Percentiles rank a stretch among this genome's conserved stretches.
phyloP scores from a whole-genome alignment of 2,888 invertebrate species.

The Trypoxylon attenuatum region DNA sequence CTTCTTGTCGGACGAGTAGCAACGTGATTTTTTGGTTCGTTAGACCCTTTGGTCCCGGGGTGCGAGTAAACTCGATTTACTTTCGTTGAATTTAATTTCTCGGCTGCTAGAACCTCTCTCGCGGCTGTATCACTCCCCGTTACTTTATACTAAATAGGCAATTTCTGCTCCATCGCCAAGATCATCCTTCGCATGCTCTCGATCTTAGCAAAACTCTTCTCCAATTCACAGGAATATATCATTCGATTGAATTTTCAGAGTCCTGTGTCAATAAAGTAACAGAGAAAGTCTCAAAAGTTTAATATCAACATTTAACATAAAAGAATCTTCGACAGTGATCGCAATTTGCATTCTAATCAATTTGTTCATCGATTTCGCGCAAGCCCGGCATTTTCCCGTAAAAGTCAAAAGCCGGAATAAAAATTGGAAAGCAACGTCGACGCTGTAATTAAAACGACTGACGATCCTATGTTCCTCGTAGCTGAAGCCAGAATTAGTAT shows the following conservation, averaged over 20 bases:
- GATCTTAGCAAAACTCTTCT: no score
- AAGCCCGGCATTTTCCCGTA: no score
- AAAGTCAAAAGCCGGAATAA: not conserved
- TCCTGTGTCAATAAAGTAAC: no score
- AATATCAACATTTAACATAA: no score
- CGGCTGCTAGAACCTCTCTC: conserved; percentile 41
- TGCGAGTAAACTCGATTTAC: conserved; percentile 66
- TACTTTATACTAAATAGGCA: not conserved
- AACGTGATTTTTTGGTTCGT: conserved; percentile 69
- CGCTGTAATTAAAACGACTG: not conserved
- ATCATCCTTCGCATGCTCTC: no score
- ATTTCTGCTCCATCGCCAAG: conserved; percentile 6
- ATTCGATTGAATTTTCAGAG: no score
- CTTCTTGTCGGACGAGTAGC: conserved; percentile 35
- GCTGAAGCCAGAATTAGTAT: not conserved
- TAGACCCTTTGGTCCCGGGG: conserved; percentile 61
- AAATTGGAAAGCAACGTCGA: not conserved
- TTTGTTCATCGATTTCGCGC: no score
- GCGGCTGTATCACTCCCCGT: conserved; percentile 7
- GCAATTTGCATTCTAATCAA: no score
- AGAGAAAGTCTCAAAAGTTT: no score
- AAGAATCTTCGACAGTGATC: no score
- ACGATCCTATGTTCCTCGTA: not conserved
- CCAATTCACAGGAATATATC: no score
- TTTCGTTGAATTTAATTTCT: conserved; percentile 71